Evolutionary conservation across 2,888 invertebrate species (phyloP).

Genomic region (Phortica magna): DNA sequence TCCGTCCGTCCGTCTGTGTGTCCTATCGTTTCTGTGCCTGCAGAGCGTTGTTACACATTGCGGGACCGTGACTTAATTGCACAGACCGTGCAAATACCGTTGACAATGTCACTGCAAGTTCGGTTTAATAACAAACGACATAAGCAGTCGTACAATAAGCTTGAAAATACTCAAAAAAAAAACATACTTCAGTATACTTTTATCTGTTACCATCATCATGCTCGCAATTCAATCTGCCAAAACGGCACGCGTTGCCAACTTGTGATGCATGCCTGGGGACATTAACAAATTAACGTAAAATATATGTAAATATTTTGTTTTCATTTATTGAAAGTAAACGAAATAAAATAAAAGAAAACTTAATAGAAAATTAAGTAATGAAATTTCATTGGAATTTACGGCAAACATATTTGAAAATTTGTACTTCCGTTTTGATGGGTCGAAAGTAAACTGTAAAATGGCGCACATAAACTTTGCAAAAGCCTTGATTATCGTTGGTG

Average conservation of each 20-base stretch:
- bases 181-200: no score
- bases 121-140: not conserved
- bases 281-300: conserved; percentile 24
- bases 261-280: not conserved
- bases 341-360: not conserved
- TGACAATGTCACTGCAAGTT: conserved; percentile 9
- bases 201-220: not conserved
- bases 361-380: not conserved
- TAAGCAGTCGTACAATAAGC: not conserved
- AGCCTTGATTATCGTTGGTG: not conserved
- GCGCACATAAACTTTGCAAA: no score
- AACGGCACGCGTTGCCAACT: conserved; percentile 2
- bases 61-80: not conserved
- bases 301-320: conserved; percentile 18
- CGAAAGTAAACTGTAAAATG: conserved; percentile 13
- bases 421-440: not conserved
- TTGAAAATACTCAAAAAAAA: no score
- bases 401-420: conserved; percentile 14
- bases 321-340: conserved; percentile 22
- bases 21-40: not conserved
- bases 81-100: not conserved
- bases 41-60: not conserved
- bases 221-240: not conserved
- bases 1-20: conserved; percentile 32
- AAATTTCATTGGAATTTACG: conserved; percentile 8